Base-by-base conservation (phyloP, 2,888 invertebrate species). In the Anticlea derivata region DNA sequence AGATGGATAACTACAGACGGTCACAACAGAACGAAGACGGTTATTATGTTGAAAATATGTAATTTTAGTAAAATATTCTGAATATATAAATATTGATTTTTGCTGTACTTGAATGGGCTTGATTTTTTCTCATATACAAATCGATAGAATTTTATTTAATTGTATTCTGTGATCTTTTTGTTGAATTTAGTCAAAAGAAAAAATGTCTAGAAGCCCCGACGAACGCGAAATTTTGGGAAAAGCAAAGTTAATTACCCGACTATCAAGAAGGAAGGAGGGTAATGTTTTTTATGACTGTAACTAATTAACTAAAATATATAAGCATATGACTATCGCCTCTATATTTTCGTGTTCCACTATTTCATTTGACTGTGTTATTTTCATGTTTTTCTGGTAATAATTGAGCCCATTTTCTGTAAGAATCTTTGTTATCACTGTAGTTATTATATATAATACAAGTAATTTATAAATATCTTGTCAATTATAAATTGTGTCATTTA, bases 1-100 rank as follows among this genome's bases (percentile, higher is more conserved):
- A 89, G 89, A 80, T 89, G 85, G 87, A 88, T 37, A 87, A 78
- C 72, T 84, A 85, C 77, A 81, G 88, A 65, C 84, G 87, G 58
- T 80, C 83, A 50, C 83, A 84, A 61, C 77, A 76, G 46, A 80
- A 68, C 58, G 87, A 88, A 27, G 87, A 88, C 20, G 80, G 78
- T 20, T 83, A 78, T 55, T 77, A 76, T 61, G 65, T 77, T 47
- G 86, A 86, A 53, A 75, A 70, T 58, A 60, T 83, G 74, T 88
- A 88, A 79, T 39, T 55, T 26, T 58, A 53, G 55, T 30, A 41
- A 57, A 59, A 34, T 31, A 62, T 58, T 59, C 54, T 58, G 39
- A 58, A 35, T 20, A 38, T 30, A 34, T 39, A 12, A 37, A 43
- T 33, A 38, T 47, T 24, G 29, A 34, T 38, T 26, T 8, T 22